These are phyloP conservation scores for Drosophila pachea DNA, from an alignment of 1,140 invertebrate genomes.

Conservation along the genomic window DNA sequence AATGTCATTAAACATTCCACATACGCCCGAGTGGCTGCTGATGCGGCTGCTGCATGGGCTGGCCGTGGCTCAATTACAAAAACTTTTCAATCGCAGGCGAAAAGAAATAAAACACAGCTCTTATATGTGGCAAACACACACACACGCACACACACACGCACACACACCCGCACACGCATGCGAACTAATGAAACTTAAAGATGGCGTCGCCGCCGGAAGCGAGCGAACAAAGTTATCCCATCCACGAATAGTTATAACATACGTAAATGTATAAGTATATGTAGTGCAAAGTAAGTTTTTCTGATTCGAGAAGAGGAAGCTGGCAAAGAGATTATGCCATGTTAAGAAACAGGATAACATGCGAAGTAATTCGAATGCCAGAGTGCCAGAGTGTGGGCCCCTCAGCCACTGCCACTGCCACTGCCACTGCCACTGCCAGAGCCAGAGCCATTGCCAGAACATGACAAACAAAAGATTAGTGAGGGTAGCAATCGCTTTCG, in stretches of 20 bases:
- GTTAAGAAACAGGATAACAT: constrained; percentile 62
- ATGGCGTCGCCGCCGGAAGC: constrained; percentile 72
- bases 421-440: too few relatives aligned
- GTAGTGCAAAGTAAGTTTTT: constrained; percentile 68
- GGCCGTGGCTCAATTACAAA: constrained; percentile 63
- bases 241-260: constrained; percentile 16
- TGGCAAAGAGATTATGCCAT: constrained; percentile 64
- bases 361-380: constrained; percentile 33
- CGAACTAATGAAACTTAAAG: constrained; percentile 66
- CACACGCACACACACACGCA: constrained; percentile 39
- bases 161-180: background rate
- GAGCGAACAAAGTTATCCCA: constrained; percentile 43
- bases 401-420: background rate
- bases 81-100: constrained; percentile 45
- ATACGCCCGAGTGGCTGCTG: constrained; percentile 35
- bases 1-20: constrained; percentile 69
- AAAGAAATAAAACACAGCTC: constrained; percentile 39
- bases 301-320: constrained; percentile 37
- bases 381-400: background rate
- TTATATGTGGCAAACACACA: constrained; percentile 41
- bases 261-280: constrained; percentile 35
- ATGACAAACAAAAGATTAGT: constrained; percentile 70
- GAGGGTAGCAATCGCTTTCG: constrained; percentile 65
- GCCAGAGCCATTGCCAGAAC: constrained; percentile 5
- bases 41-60: background rate